Percentiles rank a stretch among this genome's conserved stretches.
Evolutionary conservation across 1,140 invertebrate species (phyloP).

Genomic region (Heliconius hermathena): DNA sequence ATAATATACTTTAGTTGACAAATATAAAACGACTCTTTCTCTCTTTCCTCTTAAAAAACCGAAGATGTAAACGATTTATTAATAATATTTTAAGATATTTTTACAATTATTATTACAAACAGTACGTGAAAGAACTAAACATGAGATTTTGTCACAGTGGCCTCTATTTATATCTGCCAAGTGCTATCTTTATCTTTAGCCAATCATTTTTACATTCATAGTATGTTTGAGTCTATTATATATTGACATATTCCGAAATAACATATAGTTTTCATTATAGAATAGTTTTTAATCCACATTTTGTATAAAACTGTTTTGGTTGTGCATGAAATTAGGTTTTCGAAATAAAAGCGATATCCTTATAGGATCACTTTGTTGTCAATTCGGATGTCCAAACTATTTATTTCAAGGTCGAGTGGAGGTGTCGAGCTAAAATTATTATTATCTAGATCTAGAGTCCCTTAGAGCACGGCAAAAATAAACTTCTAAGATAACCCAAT

Average conservation of each 20-base stretch:
- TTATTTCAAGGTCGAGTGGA: no score
- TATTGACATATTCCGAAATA: neutral
- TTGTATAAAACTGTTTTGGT: neutral
- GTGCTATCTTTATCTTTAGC: slow-evolving; percentile 23
- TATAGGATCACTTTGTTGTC: no score
- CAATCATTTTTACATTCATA: neutral
- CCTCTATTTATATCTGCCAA: slow-evolving; percentile 20
- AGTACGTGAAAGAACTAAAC: neutral
- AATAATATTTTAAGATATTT: neutral
- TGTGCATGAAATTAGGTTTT: no score
- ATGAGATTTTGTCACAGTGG: slow-evolving; percentile 13
- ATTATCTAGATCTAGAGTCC: no score
- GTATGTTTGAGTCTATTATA: neutral
- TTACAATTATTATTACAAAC: neutral
- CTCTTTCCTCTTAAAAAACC: no score
- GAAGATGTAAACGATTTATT: neutral
- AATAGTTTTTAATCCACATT: neutral
- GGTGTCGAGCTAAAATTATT: no score
- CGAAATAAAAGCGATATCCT: no score
- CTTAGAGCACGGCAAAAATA: no score
- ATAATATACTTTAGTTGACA: no score
- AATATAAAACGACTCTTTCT: no score
- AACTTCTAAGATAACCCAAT: no score
- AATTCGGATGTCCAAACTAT: no score
- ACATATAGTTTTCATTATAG: neutral